Evolutionary conservation across 37 sponge, comb jelly and placozoan genomes (phyloP).

Genomic region (Mnemiopsis leidyi): DNA sequence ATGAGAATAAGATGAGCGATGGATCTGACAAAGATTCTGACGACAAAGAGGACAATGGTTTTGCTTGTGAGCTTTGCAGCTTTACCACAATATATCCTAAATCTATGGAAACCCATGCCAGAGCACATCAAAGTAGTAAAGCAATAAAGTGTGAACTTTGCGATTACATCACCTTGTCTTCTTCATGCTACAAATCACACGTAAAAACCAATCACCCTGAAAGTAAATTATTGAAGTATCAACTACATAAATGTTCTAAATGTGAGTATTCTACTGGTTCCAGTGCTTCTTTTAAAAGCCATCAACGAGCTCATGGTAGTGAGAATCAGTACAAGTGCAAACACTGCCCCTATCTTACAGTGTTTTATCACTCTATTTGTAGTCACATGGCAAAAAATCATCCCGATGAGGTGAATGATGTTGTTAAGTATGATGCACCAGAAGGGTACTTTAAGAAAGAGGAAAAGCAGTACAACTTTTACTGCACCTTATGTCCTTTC

Average conservation of each 20-base stretch:
- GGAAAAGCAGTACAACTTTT: slow-evolving; percentile 17
- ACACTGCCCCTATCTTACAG: slow-evolving; percentile 19
- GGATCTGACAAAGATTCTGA: neutral
- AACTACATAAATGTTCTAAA: neutral
- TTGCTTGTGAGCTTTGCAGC: slow-evolving; percentile 2
- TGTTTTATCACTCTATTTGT: slow-evolving; percentile 42
- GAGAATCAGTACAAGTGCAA: slow-evolving; percentile 23
- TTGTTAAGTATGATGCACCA: slow-evolving; percentile 14
- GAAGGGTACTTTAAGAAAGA: slow-evolving; percentile 45
- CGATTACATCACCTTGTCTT: slow-evolving; percentile 19
- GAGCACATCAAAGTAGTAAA: neutral
- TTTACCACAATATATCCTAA: slow-evolving; percentile 30
- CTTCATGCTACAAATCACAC: neutral
- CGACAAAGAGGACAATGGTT: neutral
- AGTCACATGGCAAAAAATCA: neutral
- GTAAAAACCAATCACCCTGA: slow-evolving; percentile 30
- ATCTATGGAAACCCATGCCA: neutral
- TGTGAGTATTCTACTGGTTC: neutral
- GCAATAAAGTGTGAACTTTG: slow-evolving; percentile 36
- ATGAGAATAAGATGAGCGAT: neutral
- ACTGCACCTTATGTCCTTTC: neutral
- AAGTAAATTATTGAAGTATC: neutral
- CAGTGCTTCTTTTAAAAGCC: neutral
- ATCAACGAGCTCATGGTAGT: slow-evolving; percentile 16
- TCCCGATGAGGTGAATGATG: neutral